phyloP scores from a whole-genome alignment of 2,888 invertebrate species.

The Torymus tubicola region DNA sequence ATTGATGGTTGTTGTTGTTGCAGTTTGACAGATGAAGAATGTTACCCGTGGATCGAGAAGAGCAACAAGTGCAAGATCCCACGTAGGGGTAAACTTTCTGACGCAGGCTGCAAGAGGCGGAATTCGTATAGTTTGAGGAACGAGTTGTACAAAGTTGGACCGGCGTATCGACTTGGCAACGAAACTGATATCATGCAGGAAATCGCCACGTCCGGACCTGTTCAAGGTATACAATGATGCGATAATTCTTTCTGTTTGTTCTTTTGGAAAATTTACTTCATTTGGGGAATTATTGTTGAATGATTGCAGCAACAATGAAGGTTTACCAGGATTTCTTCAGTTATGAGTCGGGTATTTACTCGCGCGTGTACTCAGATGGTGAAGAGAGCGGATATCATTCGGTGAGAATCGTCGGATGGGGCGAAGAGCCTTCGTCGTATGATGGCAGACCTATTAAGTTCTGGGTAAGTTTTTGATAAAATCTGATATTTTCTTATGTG shows the following conservation, averaged over 20 bases:
- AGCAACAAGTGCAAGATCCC: slow-evolving; percentile 82
- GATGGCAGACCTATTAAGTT: slow-evolving; percentile 82
- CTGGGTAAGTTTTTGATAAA: slow-evolving; percentile 84
- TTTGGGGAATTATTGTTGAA: not conserved
- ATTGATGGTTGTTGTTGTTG: too few species aligned
- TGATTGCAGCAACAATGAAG: slow-evolving; percentile 87
- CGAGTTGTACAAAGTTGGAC: slow-evolving; percentile 84
- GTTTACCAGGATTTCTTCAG: slow-evolving; percentile 96
- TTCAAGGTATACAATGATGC: slow-evolving; percentile 83
- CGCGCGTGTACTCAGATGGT: slow-evolving; percentile 78
- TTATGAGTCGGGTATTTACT: slow-evolving; percentile 91
- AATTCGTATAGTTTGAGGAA: slow-evolving; percentile 78
- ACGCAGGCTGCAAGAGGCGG: slow-evolving; percentile 78
- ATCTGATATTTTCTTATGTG: not conserved
- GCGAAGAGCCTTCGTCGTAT: slow-evolving; percentile 81
- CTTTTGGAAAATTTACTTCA: not conserved
- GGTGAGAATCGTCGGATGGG: slow-evolving; percentile 95
- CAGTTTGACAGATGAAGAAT: slow-evolving; percentile 90
- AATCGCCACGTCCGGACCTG: slow-evolving; percentile 92
- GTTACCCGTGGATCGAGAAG: slow-evolving; percentile 87
- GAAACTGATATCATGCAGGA: slow-evolving; percentile 94
- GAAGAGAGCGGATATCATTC: slow-evolving; percentile 87
- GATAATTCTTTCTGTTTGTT: slow-evolving; percentile 7
- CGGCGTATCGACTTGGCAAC: slow-evolving; percentile 85
- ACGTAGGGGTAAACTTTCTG: slow-evolving; percentile 74